These are phyloP conservation scores for Brachyalestes nurse DNA, from an alignment of 2,797 vertebrate genomes.

Conservation along the genomic window DNA sequence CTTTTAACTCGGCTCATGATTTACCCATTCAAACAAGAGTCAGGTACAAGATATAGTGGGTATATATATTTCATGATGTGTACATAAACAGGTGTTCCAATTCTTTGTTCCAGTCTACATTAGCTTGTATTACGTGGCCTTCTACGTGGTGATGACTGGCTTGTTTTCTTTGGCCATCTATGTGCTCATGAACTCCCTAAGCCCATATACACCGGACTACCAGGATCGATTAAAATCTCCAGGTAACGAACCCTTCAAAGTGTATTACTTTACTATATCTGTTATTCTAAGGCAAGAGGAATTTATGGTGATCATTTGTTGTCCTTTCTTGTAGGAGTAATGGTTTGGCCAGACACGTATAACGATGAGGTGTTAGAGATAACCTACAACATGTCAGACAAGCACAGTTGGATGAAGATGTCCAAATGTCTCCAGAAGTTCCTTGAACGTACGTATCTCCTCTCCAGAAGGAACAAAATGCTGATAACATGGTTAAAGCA, in stretches of 20 bases:
- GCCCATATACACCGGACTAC: constrained; percentile 86
- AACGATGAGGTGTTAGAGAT: constrained; percentile 81
- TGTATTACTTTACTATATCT: neutral
- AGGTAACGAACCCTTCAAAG: constrained; percentile 68
- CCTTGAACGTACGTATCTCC: constrained; percentile 77
- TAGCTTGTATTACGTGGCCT: constrained; percentile 88
- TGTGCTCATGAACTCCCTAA: constrained; percentile 83
- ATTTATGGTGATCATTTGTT: neutral
- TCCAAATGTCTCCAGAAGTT: constrained; percentile 75
- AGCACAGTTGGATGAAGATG: constrained; percentile 76
- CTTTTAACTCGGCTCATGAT: no score
- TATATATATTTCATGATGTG: no score
- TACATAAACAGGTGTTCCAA: neutral
- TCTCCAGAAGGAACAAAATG: neutral
- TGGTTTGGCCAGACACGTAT: constrained; percentile 83
- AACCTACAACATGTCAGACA: constrained; percentile 80
- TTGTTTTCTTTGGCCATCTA: constrained; percentile 85
- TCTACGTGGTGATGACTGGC: constrained; percentile 85
- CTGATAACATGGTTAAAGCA: neutral
- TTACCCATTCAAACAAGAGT: neutral
- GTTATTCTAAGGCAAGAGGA: neutral
- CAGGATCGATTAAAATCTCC: constrained; percentile 88
- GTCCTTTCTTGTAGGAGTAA: constrained; percentile 78
- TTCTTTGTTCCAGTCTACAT: constrained; percentile 84
- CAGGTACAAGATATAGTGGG: neutral